Evolutionary conservation across 2,888 invertebrate species (phyloP).

Genomic region (Himalopsyche japonica): DNA sequence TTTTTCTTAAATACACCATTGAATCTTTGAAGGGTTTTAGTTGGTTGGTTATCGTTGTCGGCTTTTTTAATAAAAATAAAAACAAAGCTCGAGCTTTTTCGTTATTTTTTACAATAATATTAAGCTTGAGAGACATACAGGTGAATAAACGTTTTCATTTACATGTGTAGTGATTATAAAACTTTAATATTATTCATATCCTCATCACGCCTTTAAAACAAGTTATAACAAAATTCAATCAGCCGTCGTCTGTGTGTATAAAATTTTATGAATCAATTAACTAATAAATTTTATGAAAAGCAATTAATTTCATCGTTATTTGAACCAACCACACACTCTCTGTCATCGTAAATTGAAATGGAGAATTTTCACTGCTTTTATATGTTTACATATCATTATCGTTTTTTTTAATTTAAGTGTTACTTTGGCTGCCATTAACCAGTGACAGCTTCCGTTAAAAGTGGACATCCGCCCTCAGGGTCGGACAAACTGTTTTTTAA

Average conservation of each 20-base stretch:
- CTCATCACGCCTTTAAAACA: background rate
- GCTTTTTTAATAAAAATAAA: no score
- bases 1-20: no score
- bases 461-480: constrained; percentile 4
- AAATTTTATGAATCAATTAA: background rate
- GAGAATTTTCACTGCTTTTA: background rate
- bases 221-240: background rate
- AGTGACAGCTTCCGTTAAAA: constrained; percentile 28
- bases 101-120: no score
- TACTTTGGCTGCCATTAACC: constrained; percentile 8
- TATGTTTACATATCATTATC: no score
- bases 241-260: background rate
- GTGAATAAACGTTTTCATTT: no score
- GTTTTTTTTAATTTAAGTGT: background rate
- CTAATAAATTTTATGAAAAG: background rate
- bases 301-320: background rate
- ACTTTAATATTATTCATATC: no score
- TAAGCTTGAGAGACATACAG: no score
- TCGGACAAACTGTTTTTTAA: background rate
- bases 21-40: no score
- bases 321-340: background rate
- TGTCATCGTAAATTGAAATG: background rate
- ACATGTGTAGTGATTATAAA: no score
- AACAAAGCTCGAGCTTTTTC: no score
- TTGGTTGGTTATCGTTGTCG: no score